Evolutionary conservation across 1,140 invertebrate genomes (phyloP).

Genomic region (Aethina tumida): DNA sequence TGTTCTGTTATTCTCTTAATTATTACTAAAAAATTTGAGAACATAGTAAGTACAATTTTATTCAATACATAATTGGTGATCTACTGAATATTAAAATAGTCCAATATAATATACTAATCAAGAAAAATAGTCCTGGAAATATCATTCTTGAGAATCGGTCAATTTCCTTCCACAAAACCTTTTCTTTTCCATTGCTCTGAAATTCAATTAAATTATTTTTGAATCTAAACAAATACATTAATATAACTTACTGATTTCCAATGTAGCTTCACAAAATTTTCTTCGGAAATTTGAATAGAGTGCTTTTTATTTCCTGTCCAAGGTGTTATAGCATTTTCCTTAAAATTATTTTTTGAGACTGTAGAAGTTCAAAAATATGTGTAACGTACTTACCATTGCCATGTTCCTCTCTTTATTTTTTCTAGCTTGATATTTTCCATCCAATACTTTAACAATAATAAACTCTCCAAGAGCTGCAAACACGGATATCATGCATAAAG

Average conservation of each 20-base stretch:
- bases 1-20: too few relatives aligned
- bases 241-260: slow-evolving; percentile 26
- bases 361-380: slow-evolving; percentile 4
- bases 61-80: too few relatives aligned
- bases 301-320: slow-evolving; percentile 17
- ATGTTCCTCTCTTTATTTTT: slow-evolving; percentile 28
- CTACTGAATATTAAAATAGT: slow-evolving; percentile 58
- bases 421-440: slow-evolving; percentile 55
- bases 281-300: slow-evolving; percentile 6
- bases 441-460: slow-evolving; percentile 70
- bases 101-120: slow-evolving; percentile 68
- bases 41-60: too few relatives aligned
- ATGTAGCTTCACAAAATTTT: slow-evolving; percentile 13
- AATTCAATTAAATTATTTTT: slow-evolving; percentile 16
- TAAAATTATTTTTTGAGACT: slow-evolving; percentile 11
- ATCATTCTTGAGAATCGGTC: slow-evolving; percentile 56
- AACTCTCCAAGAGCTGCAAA: slow-evolving; percentile 77
- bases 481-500: slow-evolving; percentile 77
- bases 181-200: slow-evolving; percentile 49
- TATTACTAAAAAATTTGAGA: too few relatives aligned
- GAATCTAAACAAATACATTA: slow-evolving; percentile 9
- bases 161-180: slow-evolving; percentile 56
- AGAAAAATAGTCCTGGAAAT: slow-evolving; percentile 62
- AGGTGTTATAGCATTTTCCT: slow-evolving; percentile 21
- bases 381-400: slow-evolving; percentile 45